These are phyloP conservation scores for Kryptolebias marmoratus DNA, from an alignment of 2,113 vertebrate genomes.

Conservation along the genomic window DNA sequence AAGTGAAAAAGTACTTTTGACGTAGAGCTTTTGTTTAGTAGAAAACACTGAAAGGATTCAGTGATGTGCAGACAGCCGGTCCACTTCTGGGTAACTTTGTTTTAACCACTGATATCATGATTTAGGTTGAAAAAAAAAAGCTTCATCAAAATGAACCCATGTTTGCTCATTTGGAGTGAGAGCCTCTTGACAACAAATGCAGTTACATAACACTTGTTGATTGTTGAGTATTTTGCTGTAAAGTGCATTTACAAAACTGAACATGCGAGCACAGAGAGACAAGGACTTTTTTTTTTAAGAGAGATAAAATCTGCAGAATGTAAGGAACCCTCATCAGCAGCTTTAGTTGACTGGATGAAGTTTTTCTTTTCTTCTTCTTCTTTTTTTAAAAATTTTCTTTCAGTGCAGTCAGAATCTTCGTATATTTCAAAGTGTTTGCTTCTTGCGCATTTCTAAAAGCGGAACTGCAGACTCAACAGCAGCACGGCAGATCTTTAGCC, in stretches of 20 bases:
- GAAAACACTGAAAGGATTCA: constrained; percentile 34
- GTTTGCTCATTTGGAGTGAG: constrained; percentile 7
- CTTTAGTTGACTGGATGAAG: not conserved
- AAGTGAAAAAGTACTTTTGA: too few relatives aligned
- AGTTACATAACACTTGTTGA: constrained; percentile 39
- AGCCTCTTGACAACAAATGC: constrained; percentile 31
- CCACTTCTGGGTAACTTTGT: constrained; percentile 42
- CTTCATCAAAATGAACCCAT: constrained; percentile 29
- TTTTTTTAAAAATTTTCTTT: not conserved
- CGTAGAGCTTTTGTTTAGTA: not conserved
- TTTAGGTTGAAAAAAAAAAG: constrained; percentile 38
- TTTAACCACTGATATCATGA: constrained; percentile 26
- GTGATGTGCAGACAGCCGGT: not conserved
- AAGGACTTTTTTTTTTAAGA: not conserved
- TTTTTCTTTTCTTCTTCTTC: not conserved
- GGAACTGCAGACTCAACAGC: constrained; percentile 28
- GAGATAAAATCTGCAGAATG: constrained; percentile 1
- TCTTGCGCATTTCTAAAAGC: constrained; percentile 56
- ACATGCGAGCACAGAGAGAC: not conserved
- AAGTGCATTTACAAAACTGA: not conserved
- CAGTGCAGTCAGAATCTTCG: constrained; percentile 23
- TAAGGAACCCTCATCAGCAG: not conserved
- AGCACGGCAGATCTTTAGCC: constrained; percentile 25
- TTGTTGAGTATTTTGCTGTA: constrained; percentile 17
- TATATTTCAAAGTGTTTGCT: constrained; percentile 63